Base-by-base conservation (phyloP, 2,888 invertebrate species). In the Gryllus longicercus region DNA sequence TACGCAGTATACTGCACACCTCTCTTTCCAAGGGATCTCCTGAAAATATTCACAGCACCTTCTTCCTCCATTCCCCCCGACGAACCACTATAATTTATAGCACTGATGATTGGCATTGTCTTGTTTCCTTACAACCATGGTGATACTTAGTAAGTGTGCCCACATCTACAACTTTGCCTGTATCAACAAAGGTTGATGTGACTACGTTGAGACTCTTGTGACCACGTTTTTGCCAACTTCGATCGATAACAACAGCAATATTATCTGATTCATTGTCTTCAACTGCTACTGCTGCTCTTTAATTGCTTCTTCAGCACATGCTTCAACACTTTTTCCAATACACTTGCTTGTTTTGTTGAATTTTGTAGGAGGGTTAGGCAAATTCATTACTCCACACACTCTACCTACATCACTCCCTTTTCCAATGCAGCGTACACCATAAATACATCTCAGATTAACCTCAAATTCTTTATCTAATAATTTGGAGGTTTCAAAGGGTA, bases 221-320 rank as follows among this genome's bases (percentile, higher is more conserved):
- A 1, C 79, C 75, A 11, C 80, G 23, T 14, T 77, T 80, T 51
- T 80, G 80, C 80, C 77, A 80, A 11, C 78, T 78, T 16, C 80
- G 76, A 79, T 80, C 80, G n/a, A 74, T 2, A n/a, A 3, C 79
- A 11, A 79, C 79, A 23, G 49, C 74, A 18, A 74, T 14, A 38
- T 79, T 74, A 77, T 49, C n/a, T 21, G 11, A 18, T 11, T 79
- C 63, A 51, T 79, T 75, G 21, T 79, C 23, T 75, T 49, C 75
- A 23, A 76, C 76, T 50, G 79, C 75, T 76, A 21, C 21, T 21
- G 21, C 21, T 21, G 21, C 21, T 79, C 79, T 23, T 76, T 23
- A 21, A 50, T 18, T 74, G 38, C 79, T 74, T 49, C 77, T 77
- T 50, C 14, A n/a, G 50, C 78, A 38, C 25, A 2, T 38, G 3